phyloP scores from a whole-genome alignment of 2,888 invertebrate genomes.

The Galerucella nymphaeae region DNA sequence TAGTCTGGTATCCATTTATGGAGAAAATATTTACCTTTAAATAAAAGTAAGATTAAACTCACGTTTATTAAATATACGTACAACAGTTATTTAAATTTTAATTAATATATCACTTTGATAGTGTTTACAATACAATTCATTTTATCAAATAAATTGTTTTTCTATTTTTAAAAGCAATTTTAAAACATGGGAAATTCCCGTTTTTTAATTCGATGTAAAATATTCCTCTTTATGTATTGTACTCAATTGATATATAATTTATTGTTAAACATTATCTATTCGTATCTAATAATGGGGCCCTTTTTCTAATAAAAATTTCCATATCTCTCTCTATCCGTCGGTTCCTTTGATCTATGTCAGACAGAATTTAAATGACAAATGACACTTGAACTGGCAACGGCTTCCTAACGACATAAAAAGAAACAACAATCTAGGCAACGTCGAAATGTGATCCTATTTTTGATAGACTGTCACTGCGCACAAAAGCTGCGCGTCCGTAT shows the following conservation, averaged over 20 bases:
- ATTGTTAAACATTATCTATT: not conserved
- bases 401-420: too few relatives aligned
- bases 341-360: too few relatives aligned
- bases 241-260: not conserved
- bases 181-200: conserved; percentile 3
- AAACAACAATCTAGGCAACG: too few relatives aligned
- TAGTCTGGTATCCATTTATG: too few relatives aligned
- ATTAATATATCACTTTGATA: not conserved
- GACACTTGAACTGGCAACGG: too few relatives aligned
- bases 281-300: too few relatives aligned
- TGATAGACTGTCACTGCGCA: too few relatives aligned
- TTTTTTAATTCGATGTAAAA: not conserved
- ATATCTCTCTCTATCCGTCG: too few relatives aligned
- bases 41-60: not conserved
- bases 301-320: too few relatives aligned
- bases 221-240: not conserved
- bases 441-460: too few relatives aligned
- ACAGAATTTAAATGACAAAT: too few relatives aligned
- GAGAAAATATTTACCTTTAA: not conserved
- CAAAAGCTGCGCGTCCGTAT: too few relatives aligned
- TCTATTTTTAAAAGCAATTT: not conserved
- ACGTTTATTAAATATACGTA: not conserved
- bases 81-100: not conserved
- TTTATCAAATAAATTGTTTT: not conserved
- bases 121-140: not conserved